These are phyloP conservation scores for Melanogrammus aeglefinus DNA, from an alignment of 2,797 vertebrate genomes.

Conservation along the genomic window DNA sequence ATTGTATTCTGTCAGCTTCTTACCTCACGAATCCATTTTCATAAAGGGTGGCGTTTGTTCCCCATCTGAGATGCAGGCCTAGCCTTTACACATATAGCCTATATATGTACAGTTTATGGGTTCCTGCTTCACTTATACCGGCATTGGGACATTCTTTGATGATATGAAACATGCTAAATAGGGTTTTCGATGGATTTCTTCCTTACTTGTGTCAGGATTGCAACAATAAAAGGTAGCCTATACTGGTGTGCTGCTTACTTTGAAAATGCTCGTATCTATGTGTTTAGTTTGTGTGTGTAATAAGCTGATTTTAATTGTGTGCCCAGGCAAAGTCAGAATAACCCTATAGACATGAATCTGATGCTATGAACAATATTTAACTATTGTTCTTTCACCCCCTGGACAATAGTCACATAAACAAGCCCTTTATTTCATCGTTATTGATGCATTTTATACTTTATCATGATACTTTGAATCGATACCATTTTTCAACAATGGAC, in stretches of 20 bases:
- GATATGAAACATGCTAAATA: not conserved
- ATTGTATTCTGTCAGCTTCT: conserved; percentile 83
- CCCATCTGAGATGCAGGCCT: conserved; percentile 62
- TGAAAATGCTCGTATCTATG: not conserved
- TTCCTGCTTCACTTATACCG: conserved; percentile 25
- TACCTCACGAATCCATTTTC: conserved; percentile 79
- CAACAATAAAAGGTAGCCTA: not conserved
- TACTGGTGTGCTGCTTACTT: not conserved
- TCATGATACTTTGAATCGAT: not conserved
- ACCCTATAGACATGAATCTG: not conserved
- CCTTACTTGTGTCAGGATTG: not conserved
- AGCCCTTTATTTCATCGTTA: not conserved
- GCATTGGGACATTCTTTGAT: conserved; percentile 28
- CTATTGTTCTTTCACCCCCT: not conserved
- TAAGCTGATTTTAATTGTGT: not conserved
- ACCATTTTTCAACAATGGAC: conserved; percentile 14
- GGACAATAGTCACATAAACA: not conserved
- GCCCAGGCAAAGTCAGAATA: not conserved
- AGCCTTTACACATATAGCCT: conserved; percentile 26
- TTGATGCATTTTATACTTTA: not conserved
- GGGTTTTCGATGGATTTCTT: not conserved
- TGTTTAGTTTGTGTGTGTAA: not conserved
- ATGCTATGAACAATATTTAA: not conserved
- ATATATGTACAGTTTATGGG: conserved; percentile 34
- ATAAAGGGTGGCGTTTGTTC: conserved; percentile 75